A percentile compares a stretch with the other conserved stretches of the same genome.
These are phyloP conservation scores for Salpingus planirostris DNA, from an alignment of 2,888 invertebrate species.

Conservation along the genomic window DNA sequence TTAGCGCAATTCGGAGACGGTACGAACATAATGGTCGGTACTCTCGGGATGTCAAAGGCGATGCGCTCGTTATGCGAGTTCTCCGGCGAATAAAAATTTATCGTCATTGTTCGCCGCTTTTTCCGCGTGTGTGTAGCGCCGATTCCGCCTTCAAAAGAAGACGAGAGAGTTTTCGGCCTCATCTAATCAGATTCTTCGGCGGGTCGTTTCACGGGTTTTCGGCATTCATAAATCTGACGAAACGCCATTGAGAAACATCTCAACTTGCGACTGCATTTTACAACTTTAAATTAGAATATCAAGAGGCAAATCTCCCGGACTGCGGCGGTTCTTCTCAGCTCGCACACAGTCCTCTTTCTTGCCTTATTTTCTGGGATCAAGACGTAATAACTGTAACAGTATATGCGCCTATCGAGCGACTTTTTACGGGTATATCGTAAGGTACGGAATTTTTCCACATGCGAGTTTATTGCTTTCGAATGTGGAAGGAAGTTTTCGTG, in stretches of 20 bases:
- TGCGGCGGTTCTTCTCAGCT: conserved; percentile 16
- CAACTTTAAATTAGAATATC: conserved; percentile 28
- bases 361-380: conserved; percentile 26
- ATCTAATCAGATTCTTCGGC: conserved; percentile 15
- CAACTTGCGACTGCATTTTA: conserved; percentile 23
- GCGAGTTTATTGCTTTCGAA: conserved; percentile 10
- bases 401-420: conserved; percentile 24
- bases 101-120: conserved; percentile 13
- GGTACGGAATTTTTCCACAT: conserved; percentile 9
- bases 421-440: conserved; percentile 26
- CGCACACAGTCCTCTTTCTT: conserved; percentile 13
- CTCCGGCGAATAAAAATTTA: conserved; percentile 9
- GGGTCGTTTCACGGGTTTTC: conserved; percentile 10
- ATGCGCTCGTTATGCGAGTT: conserved; percentile 3
- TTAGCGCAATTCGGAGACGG: conserved; percentile 12
- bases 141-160: no score
- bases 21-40: no score
- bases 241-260: conserved; percentile 21
- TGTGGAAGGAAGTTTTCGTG: no score
- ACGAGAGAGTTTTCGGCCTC: conserved; percentile 18
- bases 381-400: conserved; percentile 28
- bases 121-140: conserved; percentile 7
- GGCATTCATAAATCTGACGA: conserved; percentile 20
- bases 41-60: no score
- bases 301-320: conserved; percentile 21